Conservation (phyloP, 2,113 vertebrate species). For the Nematolebias whitei region DNA sequence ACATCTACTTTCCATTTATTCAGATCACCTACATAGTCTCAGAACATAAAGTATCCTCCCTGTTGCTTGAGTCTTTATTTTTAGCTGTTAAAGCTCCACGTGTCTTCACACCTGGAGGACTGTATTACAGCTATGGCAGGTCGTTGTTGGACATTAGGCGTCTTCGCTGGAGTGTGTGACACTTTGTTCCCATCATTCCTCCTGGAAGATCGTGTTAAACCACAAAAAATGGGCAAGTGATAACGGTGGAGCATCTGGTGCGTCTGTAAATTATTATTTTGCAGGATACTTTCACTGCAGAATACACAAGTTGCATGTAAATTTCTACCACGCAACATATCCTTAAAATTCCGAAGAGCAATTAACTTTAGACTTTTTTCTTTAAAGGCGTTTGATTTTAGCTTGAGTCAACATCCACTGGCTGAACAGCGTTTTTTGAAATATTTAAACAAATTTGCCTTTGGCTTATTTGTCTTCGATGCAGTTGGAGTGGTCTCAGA, state of each 20-base stretch:
- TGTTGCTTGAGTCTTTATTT: slow-evolving; percentile 18
- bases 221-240: slow-evolving; percentile 4
- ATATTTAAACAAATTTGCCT: slow-evolving; percentile 46
- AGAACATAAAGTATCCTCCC: slow-evolving; percentile 7
- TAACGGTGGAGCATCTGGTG: background rate
- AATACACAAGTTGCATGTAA: background rate
- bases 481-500: slow-evolving; percentile 23
- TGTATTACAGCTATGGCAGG: slow-evolving; percentile 14
- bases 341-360: background rate
- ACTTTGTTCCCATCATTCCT: slow-evolving; percentile 31
- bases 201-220: slow-evolving; percentile 24
- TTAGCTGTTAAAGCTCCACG: slow-evolving; percentile 11
- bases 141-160: slow-evolving; percentile 34
- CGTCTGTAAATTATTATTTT: slow-evolving; percentile 14
- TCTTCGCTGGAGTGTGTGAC: slow-evolving; percentile 46
- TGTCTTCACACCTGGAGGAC: slow-evolving; percentile 27
- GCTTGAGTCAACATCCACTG: slow-evolving; percentile 7
- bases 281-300: too few species aligned
- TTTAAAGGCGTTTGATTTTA: slow-evolving; percentile 11
- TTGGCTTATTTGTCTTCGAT: slow-evolving; percentile 50
- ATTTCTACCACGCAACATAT: background rate
- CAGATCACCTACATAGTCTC: slow-evolving; percentile 7
- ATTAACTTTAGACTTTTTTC: slow-evolving; percentile 1
- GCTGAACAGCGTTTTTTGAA: slow-evolving; percentile 27
- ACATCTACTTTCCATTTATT: background rate